Percentiles rank a stretch among this genome's conserved stretches.
Conservation (phyloP, 2,113 vertebrate species). For the Chaetorhynchus papuensis region DNA sequence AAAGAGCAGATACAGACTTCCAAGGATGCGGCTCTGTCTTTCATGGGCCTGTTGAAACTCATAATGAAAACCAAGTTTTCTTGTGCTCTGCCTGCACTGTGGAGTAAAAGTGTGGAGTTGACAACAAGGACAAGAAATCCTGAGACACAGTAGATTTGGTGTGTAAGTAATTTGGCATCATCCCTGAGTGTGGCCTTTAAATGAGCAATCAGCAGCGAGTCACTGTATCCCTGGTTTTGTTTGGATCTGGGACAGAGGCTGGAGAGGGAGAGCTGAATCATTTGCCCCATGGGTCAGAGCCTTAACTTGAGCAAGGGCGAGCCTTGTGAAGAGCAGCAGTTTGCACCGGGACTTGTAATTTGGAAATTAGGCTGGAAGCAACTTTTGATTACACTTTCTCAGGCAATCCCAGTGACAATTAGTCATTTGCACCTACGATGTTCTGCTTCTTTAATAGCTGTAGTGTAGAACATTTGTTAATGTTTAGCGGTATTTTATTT, state of each 20-base stretch:
- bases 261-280: conserved; percentile 28
- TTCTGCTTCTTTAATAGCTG: background rate
- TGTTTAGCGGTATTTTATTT: background rate
- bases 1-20: conserved; percentile 15
- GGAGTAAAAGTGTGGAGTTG: background rate
- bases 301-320: background rate
- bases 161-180: background rate
- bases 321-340: background rate
- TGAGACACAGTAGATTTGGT: background rate
- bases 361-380: background rate
- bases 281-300: conserved; percentile 16
- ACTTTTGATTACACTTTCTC: background rate
- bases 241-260: conserved; percentile 1
- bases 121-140: background rate
- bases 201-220: background rate
- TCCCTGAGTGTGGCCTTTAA: background rate
- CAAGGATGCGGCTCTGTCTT: background rate
- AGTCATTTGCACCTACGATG: background rate
- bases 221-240: background rate
- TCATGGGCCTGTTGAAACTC: background rate
- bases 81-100: background rate
- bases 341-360: background rate
- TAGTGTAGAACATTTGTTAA: background rate
- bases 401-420: background rate
- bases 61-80: conserved; percentile 23